Percentiles rank a stretch among this genome's conserved stretches.
These are phyloP conservation scores for Platichthys stellatus DNA, from an alignment of 2,113 vertebrate species.

Conservation along the genomic window DNA sequence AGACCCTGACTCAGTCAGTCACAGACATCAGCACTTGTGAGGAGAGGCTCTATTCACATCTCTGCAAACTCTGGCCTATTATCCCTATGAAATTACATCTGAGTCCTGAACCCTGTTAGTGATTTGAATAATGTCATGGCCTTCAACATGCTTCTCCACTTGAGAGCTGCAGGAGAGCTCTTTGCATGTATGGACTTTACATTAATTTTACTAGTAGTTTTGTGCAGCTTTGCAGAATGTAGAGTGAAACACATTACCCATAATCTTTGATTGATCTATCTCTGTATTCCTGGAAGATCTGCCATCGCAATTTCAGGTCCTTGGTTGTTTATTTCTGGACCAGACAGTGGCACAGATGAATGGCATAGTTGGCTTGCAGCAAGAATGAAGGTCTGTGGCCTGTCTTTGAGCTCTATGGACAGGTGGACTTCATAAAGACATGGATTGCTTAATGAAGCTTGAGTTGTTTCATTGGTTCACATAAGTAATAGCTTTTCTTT, in stretches of 20 bases:
- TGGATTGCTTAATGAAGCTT: neutral
- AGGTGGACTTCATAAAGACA: slow-evolving; percentile 29
- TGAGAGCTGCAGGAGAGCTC: neutral
- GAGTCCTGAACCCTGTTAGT: slow-evolving; percentile 1
- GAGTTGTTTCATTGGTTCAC: neutral
- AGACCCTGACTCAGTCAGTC: slow-evolving; percentile 29
- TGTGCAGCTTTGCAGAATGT: neutral
- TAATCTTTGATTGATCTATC: slow-evolving; percentile 2
- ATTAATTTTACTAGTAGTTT: neutral
- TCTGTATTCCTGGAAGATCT: neutral
- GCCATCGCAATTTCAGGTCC: slow-evolving; percentile 1
- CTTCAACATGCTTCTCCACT: neutral
- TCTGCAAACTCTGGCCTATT: slow-evolving; percentile 28
- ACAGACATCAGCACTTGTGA: slow-evolving; percentile 49
- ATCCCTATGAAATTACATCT: slow-evolving; percentile 45
- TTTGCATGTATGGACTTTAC: neutral
- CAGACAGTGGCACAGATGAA: neutral
- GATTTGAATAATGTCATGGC: slow-evolving; percentile 12
- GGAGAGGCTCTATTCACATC: slow-evolving; percentile 19
- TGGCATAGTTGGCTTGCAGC: neutral
- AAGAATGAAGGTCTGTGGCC: neutral
- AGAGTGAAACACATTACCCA: neutral
- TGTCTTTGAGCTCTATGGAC: slow-evolving; percentile 24
- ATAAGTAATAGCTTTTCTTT: neutral
- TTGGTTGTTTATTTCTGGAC: slow-evolving; percentile 23